Percentiles rank a stretch among this genome's conserved stretches.
Evolutionary conservation across 2,888 invertebrate genomes (phyloP).

Genomic region (Blomia tropicalis): DNA sequence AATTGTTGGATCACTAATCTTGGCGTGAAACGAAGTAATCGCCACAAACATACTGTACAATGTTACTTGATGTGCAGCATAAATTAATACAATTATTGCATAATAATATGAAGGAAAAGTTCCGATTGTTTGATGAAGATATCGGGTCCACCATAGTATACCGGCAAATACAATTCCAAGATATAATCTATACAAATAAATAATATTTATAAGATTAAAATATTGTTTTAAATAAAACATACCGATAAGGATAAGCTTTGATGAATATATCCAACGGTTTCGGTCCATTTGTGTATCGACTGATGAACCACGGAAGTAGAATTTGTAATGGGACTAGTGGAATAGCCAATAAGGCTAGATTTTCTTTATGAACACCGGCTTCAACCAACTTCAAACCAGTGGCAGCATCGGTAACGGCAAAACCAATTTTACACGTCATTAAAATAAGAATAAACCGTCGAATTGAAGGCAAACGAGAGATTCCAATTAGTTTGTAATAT

Average conservation of each 20-base stretch:
- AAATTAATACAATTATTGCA: constrained; percentile 54
- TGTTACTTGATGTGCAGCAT: constrained; percentile 81
- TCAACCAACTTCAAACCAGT: constrained; percentile 87
- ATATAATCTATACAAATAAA: constrained; percentile 45
- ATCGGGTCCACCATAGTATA: constrained; percentile 70
- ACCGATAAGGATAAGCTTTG: constrained; percentile 66
- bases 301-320: constrained; percentile 67
- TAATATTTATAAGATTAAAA: constrained; percentile 15
- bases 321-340: constrained; percentile 89
- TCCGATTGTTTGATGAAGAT: constrained; percentile 38
- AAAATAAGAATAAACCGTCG: constrained; percentile 58
- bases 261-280: constrained; percentile 73
- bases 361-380: constrained; percentile 86
- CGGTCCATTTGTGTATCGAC: constrained; percentile 66
- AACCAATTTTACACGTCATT: constrained; percentile 84
- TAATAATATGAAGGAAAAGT: constrained; percentile 53
- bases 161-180: constrained; percentile 67
- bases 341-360: constrained; percentile 74
- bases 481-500: constrained; percentile 63
- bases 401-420: constrained; percentile 86
- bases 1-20: constrained; percentile 84
- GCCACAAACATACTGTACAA: constrained; percentile 94
- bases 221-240: constrained; percentile 26
- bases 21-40: constrained; percentile 92
- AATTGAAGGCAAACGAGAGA: constrained; percentile 65